Base-by-base conservation (phyloP, 2,888 invertebrate species). In the Monoplex corrugatus region DNA sequence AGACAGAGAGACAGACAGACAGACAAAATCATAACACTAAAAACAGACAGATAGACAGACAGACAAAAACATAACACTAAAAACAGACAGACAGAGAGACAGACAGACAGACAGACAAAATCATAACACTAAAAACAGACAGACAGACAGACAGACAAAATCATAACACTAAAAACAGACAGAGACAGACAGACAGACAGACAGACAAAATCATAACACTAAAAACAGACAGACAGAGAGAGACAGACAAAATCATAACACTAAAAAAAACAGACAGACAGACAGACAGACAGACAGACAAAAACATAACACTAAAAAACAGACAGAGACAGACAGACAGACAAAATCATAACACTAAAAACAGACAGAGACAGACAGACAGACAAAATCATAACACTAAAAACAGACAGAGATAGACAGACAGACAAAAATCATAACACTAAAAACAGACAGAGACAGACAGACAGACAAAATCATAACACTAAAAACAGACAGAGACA, bases 1-100 rank as follows among this genome's bases (percentile, higher is more conserved):
- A 72, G 72, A 72, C 32, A 72, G 72, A 72, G n/a, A 72, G 72
- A 72, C 8, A 72, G 32, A 72, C 8, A 72, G 72, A 72, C 32
- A 72, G 72, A 72, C 32, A 72, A 35, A 72, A 6, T 28, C 28
- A 63, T 3, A 63, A n/a, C 19, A n/a, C 19, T 3, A 63, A n/a
- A 63, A n/a, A 63, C 28, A 28, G 16, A 63, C 16, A 13, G 63
- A 63, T 19, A 63, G 10, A 28, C 5, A 28, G 28, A 28, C 28
- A 63, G 63, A 63, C 28, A 13, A n/a, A 63, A n/a, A 63, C 28
- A 63, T 19, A 63, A n/a, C 19, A n/a, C 19, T 19, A 63, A n/a
- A 63, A n/a, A 63, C 28, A 63, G 63, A 63, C 16, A 63, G 63
- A 63, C 16, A 63, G 63, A 63, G 10, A 63, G 63, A 63, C 28